phyloP scores from a whole-genome alignment of 2,888 invertebrate genomes.

The Aelia acuminata region DNA sequence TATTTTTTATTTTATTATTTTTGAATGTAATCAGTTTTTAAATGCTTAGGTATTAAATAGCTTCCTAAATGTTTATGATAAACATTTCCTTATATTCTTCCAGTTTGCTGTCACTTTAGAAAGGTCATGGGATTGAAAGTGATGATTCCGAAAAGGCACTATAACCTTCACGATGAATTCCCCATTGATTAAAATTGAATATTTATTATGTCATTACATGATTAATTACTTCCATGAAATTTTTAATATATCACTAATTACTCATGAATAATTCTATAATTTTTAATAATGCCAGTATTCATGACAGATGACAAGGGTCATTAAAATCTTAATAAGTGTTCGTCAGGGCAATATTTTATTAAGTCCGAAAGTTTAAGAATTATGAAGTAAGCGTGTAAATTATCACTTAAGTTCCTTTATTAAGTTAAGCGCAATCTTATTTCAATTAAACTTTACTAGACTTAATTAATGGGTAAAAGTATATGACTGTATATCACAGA shows the following conservation, averaged over 20 bases:
- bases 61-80: too few relatives aligned
- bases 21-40: too few relatives aligned
- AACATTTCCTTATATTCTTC: too few relatives aligned
- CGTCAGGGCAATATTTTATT: neutral
- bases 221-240: neutral
- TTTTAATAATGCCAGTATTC: neutral
- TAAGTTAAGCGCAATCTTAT: neutral
- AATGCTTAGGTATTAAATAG: too few relatives aligned
- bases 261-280: neutral
- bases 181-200: too few relatives aligned
- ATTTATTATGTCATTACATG: neutral
- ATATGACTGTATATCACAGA: too few relatives aligned
- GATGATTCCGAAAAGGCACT: too few relatives aligned
- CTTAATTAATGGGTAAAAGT: neutral
- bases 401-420: neutral
- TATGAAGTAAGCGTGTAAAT: neutral
- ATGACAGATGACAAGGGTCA: neutral
- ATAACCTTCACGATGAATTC: too few relatives aligned
- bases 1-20: too few relatives aligned
- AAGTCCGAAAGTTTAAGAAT: neutral
- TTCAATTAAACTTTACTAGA: neutral
- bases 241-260: neutral
- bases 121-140: too few relatives aligned
- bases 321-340: conserved; percentile 4
- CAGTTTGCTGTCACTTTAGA: too few relatives aligned